Percentiles rank a stretch among this genome's conserved stretches.
Evolutionary conservation across 2,797 vertebrate species (phyloP).

Genomic region (Darevskia nairensis): DNA sequence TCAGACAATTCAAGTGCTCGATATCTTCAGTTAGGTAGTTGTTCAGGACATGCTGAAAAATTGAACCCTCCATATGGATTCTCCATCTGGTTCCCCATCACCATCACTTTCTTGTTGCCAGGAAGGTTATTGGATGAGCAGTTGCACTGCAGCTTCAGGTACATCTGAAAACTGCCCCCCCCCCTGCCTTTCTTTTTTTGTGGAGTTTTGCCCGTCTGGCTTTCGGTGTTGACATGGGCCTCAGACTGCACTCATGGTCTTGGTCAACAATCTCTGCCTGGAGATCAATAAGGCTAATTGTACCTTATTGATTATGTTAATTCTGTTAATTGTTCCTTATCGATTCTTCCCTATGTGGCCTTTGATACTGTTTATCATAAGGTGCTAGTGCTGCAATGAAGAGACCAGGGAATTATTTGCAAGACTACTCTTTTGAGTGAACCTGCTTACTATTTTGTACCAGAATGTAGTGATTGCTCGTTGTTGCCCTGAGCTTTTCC

Average conservation of each 20-base stretch:
- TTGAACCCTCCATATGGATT: not conserved
- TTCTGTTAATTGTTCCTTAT: constrained; percentile 34
- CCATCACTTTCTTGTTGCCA: not conserved
- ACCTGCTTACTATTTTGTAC: not conserved
- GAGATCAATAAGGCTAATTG: constrained; percentile 40
- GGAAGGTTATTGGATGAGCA: not conserved
- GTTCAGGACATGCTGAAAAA: not conserved
- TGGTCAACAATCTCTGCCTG: constrained; percentile 31
- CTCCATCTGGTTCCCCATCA: not conserved
- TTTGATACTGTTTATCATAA: constrained; percentile 27
- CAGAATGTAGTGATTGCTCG: not conserved
- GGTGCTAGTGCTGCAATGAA: not conserved
- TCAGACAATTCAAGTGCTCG: too few relatives aligned
- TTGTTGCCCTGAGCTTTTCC: not conserved
- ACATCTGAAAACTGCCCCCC: not conserved
- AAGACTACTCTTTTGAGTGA: not conserved
- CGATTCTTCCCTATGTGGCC: constrained; percentile 9
- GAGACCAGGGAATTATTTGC: too few relatives aligned
- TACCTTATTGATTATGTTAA: constrained; percentile 41
- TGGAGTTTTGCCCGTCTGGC: not conserved
- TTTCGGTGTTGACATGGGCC: not conserved
- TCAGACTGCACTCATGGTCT: constrained; percentile 7
- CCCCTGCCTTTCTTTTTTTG: not conserved
- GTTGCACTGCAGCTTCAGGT: not conserved
- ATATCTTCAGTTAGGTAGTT: not conserved